Evolutionary conservation across 2,113 vertebrate species (phyloP).

Genomic region (Ramphastos sulfuratus): DNA sequence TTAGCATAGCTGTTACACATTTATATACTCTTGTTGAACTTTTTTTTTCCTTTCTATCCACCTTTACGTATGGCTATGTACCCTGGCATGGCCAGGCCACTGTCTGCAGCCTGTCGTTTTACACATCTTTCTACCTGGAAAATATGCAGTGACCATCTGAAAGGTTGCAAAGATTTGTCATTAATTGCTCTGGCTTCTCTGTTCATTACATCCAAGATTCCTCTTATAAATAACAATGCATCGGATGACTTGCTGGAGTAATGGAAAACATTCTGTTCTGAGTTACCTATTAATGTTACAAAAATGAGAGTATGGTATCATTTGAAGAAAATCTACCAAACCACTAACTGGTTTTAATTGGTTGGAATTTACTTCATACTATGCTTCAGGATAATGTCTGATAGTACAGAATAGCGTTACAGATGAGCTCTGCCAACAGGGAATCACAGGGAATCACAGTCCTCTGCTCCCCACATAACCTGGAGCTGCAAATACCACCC

Average conservation of each 20-base stretch:
- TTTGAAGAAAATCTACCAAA: neutral
- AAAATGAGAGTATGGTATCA: neutral
- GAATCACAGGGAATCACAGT: neutral
- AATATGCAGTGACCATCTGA: neutral
- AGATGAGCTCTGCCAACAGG: neutral
- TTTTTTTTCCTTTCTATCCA: no score
- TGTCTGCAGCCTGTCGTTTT: neutral
- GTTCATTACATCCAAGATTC: neutral
- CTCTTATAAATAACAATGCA: neutral
- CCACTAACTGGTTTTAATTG: neutral
- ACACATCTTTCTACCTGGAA: neutral
- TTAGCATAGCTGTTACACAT: neutral
- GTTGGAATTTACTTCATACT: neutral
- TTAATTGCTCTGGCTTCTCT: neutral
- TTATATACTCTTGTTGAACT: neutral
- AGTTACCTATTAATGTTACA: neutral
- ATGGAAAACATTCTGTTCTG: neutral
- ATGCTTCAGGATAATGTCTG: neutral
- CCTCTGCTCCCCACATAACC: neutral
- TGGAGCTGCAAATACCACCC: neutral
- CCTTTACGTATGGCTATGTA: neutral
- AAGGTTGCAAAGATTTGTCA: neutral
- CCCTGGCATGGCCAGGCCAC: neutral
- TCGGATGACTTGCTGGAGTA: neutral
- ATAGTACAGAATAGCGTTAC: neutral